Percentiles rank a stretch among this genome's conserved stretches.
Conservation (phyloP, 2,888 invertebrate genomes). For the Subacronicta megacephala region DNA sequence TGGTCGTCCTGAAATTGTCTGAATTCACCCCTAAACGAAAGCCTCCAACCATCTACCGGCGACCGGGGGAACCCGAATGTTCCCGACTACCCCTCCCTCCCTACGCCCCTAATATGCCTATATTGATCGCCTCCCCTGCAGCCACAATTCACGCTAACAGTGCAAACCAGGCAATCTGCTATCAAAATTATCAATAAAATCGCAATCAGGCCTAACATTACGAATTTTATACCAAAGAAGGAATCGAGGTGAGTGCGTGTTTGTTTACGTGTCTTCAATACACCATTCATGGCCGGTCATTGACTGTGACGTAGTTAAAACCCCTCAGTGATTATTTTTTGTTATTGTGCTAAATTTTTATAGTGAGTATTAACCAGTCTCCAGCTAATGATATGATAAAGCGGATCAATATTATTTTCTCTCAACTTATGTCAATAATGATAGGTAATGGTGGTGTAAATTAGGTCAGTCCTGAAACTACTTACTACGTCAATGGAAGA, state of each 20-base stretch:
- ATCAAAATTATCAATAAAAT: slow-evolving; percentile 69
- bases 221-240: slow-evolving; percentile 51
- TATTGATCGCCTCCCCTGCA: slow-evolving; percentile 79
- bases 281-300: slow-evolving; percentile 68
- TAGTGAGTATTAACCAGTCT: slow-evolving; percentile 2
- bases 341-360: slow-evolving; percentile 50
- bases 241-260: slow-evolving; percentile 71
- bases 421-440: slow-evolving; percentile 2
- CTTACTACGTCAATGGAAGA: slow-evolving; percentile 57
- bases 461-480: slow-evolving; percentile 61
- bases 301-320: slow-evolving; percentile 75
- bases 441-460: slow-evolving; percentile 29
- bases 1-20: slow-evolving; percentile 52
- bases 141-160: slow-evolving; percentile 79
- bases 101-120: slow-evolving; percentile 69
- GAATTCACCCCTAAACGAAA: slow-evolving; percentile 51
- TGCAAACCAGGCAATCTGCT: slow-evolving; percentile 72
- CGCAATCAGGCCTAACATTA: slow-evolving; percentile 71
- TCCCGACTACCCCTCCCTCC: slow-evolving; percentile 59
- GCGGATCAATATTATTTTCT: not conserved
- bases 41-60: slow-evolving; percentile 78
- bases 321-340: slow-evolving; percentile 58
- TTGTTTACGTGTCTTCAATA: slow-evolving; percentile 35
- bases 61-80: slow-evolving; percentile 63
- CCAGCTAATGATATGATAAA: not conserved